Evolutionary conservation across 1,140 invertebrate genomes (phyloP).

Genomic region (Drosophila nebulosa): DNA sequence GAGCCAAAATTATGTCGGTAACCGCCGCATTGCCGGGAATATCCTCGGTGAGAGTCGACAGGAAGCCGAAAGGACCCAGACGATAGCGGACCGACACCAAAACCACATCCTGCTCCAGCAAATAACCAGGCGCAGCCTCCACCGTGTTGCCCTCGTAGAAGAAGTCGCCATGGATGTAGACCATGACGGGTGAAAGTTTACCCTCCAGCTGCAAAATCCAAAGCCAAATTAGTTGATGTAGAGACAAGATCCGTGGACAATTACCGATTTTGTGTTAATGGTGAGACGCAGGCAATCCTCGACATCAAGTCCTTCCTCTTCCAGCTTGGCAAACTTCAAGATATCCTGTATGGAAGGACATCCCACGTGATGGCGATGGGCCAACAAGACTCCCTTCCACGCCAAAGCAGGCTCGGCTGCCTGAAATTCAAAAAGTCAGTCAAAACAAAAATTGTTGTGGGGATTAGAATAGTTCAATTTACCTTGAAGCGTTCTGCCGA

Average conservation of each 20-base stretch:
- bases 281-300: conserved; percentile 70
- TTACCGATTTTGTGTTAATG: conserved; percentile 67
- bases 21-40: conserved; percentile 88
- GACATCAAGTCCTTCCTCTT: conserved; percentile 56
- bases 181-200: conserved; percentile 66
- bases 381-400: conserved; percentile 81
- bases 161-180: conserved; percentile 79
- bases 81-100: conserved; percentile 82
- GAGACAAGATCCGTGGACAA: not conserved
- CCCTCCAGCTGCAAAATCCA: conserved; percentile 42
- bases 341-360: conserved; percentile 73
- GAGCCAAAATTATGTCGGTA: conserved; percentile 84
- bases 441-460: not conserved
- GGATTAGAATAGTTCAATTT: not conserved
- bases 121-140: conserved; percentile 71
- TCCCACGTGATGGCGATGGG: conserved; percentile 53
- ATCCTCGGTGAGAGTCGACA: conserved; percentile 82
- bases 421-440: conserved; percentile 14
- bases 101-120: conserved; percentile 82
- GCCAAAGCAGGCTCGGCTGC: conserved; percentile 56
- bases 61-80: conserved; percentile 82
- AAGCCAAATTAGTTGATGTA: not conserved
- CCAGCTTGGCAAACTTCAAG: conserved; percentile 40
- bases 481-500: conserved; percentile 72
- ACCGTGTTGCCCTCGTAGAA: conserved; percentile 70